These are phyloP conservation scores for Drosophila buzzatii DNA, from an alignment of 2,888 invertebrate genomes.

Conservation along the genomic window DNA sequence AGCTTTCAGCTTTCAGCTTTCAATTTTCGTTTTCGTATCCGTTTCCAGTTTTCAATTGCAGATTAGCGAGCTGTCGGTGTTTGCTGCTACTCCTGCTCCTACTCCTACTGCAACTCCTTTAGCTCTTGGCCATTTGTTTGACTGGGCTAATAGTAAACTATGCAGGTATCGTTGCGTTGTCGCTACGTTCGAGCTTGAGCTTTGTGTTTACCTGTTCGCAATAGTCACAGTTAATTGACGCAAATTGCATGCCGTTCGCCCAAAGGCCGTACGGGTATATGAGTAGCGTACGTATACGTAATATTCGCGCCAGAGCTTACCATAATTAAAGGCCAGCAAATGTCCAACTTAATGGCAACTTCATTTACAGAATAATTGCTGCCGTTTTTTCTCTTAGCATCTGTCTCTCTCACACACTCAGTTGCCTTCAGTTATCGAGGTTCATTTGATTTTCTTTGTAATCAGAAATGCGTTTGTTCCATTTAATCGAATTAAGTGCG, in stretches of 20 bases:
- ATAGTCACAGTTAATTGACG: slow-evolving; percentile 62
- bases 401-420: too few species aligned
- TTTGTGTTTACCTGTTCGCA: slow-evolving; percentile 38
- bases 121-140: slow-evolving; percentile 37
- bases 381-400: neutral
- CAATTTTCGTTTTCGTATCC: slow-evolving; percentile 17
- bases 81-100: neutral
- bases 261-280: neutral
- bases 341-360: slow-evolving; percentile 31
- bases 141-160: slow-evolving; percentile 30
- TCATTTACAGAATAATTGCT: slow-evolving; percentile 41
- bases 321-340: slow-evolving; percentile 56
- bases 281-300: slow-evolving; percentile 42
- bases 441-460: slow-evolving; percentile 60
- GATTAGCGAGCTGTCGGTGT: slow-evolving; percentile 22
- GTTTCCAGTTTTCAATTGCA: slow-evolving; percentile 24
- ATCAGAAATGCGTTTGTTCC: slow-evolving; percentile 57
- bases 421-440: slow-evolving; percentile 42
- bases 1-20: slow-evolving; percentile 5
- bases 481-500: slow-evolving; percentile 63
- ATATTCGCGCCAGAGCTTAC: slow-evolving; percentile 37
- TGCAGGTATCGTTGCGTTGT: slow-evolving; percentile 44
- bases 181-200: slow-evolving; percentile 27
- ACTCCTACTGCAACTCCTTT: too few species aligned
- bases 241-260: slow-evolving; percentile 52